Conservation (phyloP, 1,140 invertebrate species). For the Coboldia fuscipes region DNA sequence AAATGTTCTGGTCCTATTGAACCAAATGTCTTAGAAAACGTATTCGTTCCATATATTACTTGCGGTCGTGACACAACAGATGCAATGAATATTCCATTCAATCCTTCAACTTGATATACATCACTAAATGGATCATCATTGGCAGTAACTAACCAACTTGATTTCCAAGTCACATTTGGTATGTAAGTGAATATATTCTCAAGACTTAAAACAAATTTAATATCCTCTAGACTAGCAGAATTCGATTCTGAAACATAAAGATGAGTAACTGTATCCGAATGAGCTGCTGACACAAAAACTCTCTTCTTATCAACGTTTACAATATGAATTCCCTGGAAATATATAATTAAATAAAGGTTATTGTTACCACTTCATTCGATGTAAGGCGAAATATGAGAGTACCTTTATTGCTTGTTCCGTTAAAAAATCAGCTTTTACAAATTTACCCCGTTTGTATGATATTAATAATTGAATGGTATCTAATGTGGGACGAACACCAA, state of each 20-base stretch:
- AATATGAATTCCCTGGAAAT: constrained; percentile 38
- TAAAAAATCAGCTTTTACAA: constrained; percentile 52
- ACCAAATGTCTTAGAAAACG: constrained; percentile 23
- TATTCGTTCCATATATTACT: too few relatives aligned
- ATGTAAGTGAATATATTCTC: constrained; percentile 68
- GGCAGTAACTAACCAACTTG: constrained; percentile 60
- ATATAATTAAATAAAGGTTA: neutral
- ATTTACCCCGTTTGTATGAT: constrained; percentile 46
- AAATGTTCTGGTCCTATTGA: constrained; percentile 50
- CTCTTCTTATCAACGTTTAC: constrained; percentile 61
- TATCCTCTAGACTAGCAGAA: constrained; percentile 26
- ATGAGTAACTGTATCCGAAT: constrained; percentile 47
- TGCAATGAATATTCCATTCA: constrained; percentile 75
- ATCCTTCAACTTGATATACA: constrained; percentile 65
- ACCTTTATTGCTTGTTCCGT: constrained; percentile 38
- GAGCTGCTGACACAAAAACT: constrained; percentile 65
- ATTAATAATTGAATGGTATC: constrained; percentile 51
- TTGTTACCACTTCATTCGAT: neutral
- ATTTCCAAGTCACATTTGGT: constrained; percentile 53
- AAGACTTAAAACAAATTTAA: constrained; percentile 55
- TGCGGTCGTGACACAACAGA: constrained; percentile 37
- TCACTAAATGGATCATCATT: constrained; percentile 69
- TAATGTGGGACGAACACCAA: constrained; percentile 37
- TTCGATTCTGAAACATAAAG: constrained; percentile 53
- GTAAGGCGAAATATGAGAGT: neutral